A percentile compares a stretch with the other conserved stretches of the same genome.
phyloP scores from a whole-genome alignment of 1,140 invertebrate species.

The Meteorus sp. region DNA sequence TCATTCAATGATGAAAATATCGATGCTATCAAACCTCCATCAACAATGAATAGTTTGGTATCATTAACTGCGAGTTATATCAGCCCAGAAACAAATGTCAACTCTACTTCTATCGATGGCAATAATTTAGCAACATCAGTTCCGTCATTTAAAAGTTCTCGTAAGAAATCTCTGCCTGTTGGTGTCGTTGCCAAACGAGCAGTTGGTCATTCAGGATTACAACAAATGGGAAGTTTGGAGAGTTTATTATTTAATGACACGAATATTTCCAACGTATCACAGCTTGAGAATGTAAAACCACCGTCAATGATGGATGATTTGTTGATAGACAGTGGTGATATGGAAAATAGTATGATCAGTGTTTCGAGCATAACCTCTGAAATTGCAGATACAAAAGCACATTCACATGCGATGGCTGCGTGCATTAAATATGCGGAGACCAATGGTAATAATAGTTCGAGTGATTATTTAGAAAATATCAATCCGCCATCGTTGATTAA shows the following conservation, averaged over 20 bases:
- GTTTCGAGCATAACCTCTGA: constrained; percentile 82
- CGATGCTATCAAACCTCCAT: constrained; percentile 78
- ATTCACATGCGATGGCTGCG: constrained; percentile 47
- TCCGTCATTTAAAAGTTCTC: constrained; percentile 35
- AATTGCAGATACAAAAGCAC: constrained; percentile 63
- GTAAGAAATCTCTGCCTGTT: constrained; percentile 71
- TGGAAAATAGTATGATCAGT: constrained; percentile 81
- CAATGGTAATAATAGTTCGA: constrained; percentile 57
- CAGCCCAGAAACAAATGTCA: constrained; percentile 38
- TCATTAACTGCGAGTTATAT: constrained; percentile 65
- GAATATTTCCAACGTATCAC: constrained; percentile 59
- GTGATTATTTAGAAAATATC: constrained; percentile 66
- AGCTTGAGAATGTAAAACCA: constrained; percentile 79
- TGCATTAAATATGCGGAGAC: constrained; percentile 49
- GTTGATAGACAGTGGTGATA: constrained; percentile 68
- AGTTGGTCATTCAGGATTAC: constrained; percentile 60
- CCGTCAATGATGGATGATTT: constrained; percentile 79
- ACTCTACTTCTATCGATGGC: constrained; percentile 41
- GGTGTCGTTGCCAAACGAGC: constrained; percentile 71
- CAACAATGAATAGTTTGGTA: constrained; percentile 69
- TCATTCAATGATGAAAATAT: constrained; percentile 68
- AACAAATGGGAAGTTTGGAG: constrained; percentile 65
- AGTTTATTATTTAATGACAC: constrained; percentile 63
- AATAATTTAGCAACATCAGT: constrained; percentile 45
- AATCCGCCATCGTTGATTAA: constrained; percentile 67